Base-by-base conservation (phyloP, 92 coral and sea anemone species). In the Epizoanthus ramosus region DNA sequence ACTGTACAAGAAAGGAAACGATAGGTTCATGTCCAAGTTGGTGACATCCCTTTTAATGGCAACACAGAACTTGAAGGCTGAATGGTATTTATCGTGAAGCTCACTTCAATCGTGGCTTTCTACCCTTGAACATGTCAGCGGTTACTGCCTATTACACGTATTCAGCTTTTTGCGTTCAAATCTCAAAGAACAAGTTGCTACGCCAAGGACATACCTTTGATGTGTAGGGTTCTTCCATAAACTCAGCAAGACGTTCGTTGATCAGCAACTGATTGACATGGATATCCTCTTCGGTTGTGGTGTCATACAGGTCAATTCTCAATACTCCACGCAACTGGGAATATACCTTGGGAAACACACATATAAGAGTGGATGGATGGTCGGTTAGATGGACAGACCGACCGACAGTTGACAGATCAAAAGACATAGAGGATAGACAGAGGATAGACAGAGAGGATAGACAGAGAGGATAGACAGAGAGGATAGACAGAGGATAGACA, bases 241-340 rank as follows among this genome's bases (percentile, higher is more conserved):
- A 94, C 88, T 91, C 90, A 12, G 91, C 99, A 73, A 66, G 83
- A 21, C 98, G 96, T 72, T 94, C 93, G 24, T 84, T 92, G 47
- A 96, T 92, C 56, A 96, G 93, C 70, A 83, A 54, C 81, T 96
- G 93, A 69, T 96, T 94, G 74, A 96, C 83, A 80, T 96, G 98
- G 59, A 96, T 88, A 84, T 96, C 99, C 17, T 96, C 93, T 22
- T 96, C 94, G 3, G 97, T 90, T 47, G 73, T 89, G 14, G 99
- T 96, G 86, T 96, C 98, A 45, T 87, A 92, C 82, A 96, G 74
- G 71, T 96, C 98, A 61, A 94, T 90, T 6, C 94, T 84, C 35
- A 96, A 90, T 39, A 91, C 91, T 41, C 95, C 97, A 65, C 84
- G 95, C 59, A 92, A 83, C 58, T 76, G 90, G 1, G 94, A 93